Conservation (phyloP, 2,113 vertebrate species). For the Spermophilus dauricus region DNA sequence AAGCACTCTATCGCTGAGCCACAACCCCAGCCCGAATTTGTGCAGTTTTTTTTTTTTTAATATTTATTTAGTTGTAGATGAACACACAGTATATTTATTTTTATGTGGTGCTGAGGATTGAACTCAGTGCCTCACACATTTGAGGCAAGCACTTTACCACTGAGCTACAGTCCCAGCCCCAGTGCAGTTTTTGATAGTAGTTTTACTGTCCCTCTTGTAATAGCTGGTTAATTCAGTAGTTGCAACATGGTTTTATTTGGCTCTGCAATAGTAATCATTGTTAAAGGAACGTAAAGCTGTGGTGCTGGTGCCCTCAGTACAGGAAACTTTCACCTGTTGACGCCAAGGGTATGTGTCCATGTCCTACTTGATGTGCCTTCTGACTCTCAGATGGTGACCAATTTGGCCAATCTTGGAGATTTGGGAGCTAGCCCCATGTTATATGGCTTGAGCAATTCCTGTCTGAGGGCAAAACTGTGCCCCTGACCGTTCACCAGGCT, state of each 20-base stretch:
- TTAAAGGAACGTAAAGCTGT: neutral
- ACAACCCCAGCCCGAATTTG: no score
- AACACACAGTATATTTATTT: no score
- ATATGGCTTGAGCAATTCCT: no score
- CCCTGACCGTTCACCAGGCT: rapidly evolving
- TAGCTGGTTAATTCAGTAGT: constrained; percentile 59
- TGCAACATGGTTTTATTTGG: neutral
- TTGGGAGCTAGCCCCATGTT: neutral
- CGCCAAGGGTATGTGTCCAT: rapidly evolving
- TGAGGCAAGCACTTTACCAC: no score
- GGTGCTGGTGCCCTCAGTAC: neutral
- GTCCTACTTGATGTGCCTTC: neutral
- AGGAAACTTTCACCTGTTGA: neutral
- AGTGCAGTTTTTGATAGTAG: neutral
- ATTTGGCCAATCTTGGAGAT: neutral
- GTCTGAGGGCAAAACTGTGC: neutral
- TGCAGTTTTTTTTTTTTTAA: neutral
- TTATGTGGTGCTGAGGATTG: no score
- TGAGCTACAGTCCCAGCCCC: no score
- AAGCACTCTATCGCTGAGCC: no score
- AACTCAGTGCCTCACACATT: no score
- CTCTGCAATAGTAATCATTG: no score
- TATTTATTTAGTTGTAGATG: no score
- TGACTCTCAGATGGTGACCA: no score
- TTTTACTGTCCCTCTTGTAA: neutral